A percentile compares a stretch with the other conserved stretches of the same genome.
Evolutionary conservation across 2,797 vertebrate genomes (phyloP).

Genomic region (Tapera naevia): DNA sequence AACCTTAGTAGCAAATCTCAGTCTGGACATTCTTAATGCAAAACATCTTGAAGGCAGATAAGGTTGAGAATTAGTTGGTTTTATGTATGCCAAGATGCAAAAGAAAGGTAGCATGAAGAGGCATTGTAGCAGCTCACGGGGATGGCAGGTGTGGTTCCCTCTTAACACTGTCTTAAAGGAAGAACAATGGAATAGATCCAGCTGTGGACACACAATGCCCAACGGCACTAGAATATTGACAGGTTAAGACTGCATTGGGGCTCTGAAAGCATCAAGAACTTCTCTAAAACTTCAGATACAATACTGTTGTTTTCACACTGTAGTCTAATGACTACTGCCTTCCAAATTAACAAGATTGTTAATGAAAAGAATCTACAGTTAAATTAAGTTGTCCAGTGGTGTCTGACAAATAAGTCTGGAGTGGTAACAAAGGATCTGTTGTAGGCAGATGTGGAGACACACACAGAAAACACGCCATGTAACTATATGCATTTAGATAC

Average conservation of each 20-base stretch:
- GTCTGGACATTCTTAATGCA: not conserved
- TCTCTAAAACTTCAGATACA: not conserved
- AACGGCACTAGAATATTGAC: not conserved
- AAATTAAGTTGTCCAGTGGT: conserved; percentile 26
- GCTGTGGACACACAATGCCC: not conserved
- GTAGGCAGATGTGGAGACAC: not conserved
- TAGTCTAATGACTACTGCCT: not conserved
- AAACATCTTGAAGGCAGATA: not conserved
- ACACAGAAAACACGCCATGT: too few relatives aligned
- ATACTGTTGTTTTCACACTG: not conserved
- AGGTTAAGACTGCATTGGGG: not conserved
- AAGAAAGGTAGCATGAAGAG: not conserved
- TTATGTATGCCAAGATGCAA: not conserved
- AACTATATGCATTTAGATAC: not conserved
- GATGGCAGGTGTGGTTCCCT: not conserved
- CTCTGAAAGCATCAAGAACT: not conserved
- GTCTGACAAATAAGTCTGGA: conserved; percentile 54
- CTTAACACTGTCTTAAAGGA: not conserved
- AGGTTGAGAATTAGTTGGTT: not conserved
- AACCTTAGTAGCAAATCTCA: not conserved
- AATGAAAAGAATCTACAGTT: conserved; percentile 39
- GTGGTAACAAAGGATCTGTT: conserved; percentile 13
- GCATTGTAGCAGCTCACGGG: not conserved
- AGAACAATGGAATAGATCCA: not conserved
- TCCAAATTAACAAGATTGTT: conserved; percentile 41